Evolutionary conservation across 2,797 vertebrate genomes (phyloP), one percentile per base, ranked within the genome.

Genomic region (Coilia nasus): DNA sequence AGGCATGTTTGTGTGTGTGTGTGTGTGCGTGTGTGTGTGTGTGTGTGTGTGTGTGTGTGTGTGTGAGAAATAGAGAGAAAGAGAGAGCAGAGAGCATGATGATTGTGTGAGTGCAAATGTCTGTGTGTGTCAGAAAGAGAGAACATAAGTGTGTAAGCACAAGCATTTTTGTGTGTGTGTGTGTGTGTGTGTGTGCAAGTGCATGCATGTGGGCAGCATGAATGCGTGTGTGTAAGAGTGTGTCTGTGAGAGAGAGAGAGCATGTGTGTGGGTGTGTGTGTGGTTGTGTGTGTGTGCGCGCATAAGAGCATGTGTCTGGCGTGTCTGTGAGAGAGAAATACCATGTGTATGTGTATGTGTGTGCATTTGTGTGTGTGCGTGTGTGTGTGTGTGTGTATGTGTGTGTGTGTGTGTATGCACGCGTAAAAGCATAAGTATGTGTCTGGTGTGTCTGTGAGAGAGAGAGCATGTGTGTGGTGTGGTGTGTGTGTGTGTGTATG

Each of bases 361-460:
- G 62, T 64, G 62, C 25, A n/a, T 64, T 3, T 64, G 62, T 10
- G 62, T 11, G n/a, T 64, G 10, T 9, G 9, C 25, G 62, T 82
- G 84, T 85, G 81, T 81, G 31, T 81, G 59, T 83, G 81, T 82
- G 80, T 83, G 83, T 83, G 83, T 78, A 1, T 71, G 62, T 84
- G 62, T 85, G 81, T 44, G 60, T 54, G 7, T 62, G 21, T 23
- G 62, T 67, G 62, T 67, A 7, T 28, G 23, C 0, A n/a, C 2
- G 62, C 1, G 60, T 64, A n/a, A 11, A 5, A 41, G 64, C 28
- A 25, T 67, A n/a, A 9, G 59, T 23, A 19, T 25, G 59, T 62
- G 59, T 41, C 44, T 23, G 81, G 84, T 82, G 81, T 47, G 46
- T 44, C 14, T 44, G 19, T n/a, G 9, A 9, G 60, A 10, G n/a